Conservation (phyloP, 1,140 invertebrate genomes). For the Augochlora pura region DNA sequence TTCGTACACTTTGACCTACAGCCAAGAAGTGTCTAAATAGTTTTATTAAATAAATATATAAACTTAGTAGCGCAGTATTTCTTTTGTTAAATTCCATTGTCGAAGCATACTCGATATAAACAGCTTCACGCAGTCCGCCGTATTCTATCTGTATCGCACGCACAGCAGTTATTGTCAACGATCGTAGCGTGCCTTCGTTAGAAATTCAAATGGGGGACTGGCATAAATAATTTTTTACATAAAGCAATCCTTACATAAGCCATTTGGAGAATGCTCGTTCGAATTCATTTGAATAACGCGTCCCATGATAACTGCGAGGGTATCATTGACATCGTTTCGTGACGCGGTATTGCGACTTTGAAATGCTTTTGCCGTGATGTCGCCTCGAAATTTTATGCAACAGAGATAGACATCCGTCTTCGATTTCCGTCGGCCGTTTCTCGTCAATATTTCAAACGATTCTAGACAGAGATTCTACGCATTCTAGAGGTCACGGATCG, state of each 20-base stretch:
- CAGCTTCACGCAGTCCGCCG: too few relatives aligned
- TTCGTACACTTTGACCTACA: too few relatives aligned
- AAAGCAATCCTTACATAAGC: background rate
- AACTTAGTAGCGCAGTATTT: too few relatives aligned
- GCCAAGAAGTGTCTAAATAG: too few relatives aligned
- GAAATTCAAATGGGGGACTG: constrained; percentile 16
- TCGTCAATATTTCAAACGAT: too few relatives aligned
- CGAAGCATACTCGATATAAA: too few relatives aligned
- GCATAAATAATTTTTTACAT: background rate
- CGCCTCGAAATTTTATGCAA: background rate
- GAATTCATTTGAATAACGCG: constrained; percentile 23
- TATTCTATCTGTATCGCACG: background rate
- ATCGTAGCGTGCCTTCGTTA: background rate
- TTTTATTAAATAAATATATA: too few relatives aligned
- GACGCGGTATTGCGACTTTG: background rate
- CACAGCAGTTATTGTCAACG: background rate
- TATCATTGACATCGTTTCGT: constrained; percentile 15
- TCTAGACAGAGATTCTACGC: too few relatives aligned
- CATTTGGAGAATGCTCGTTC: constrained; percentile 1
- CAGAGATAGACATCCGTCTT: too few relatives aligned
- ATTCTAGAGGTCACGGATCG: too few relatives aligned
- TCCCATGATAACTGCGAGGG: background rate
- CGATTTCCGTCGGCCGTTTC: too few relatives aligned
- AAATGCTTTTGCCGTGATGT: background rate
- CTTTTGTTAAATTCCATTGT: too few relatives aligned